phyloP scores from a whole-genome alignment of 2,113 vertebrate genomes.

The Seriola aureovittata region DNA sequence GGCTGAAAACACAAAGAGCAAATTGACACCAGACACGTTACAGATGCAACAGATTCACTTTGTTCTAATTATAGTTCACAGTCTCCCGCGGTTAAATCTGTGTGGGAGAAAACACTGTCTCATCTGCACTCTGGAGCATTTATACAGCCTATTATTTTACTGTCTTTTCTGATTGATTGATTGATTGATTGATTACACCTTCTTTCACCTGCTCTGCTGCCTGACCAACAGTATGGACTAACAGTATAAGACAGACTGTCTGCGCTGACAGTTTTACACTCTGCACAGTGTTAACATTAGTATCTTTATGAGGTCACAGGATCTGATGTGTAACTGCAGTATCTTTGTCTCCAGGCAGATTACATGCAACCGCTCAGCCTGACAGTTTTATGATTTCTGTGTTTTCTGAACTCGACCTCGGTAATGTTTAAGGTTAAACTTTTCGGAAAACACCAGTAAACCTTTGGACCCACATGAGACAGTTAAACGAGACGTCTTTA shows the following conservation, averaged over 20 bases:
- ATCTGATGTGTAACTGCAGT: background rate
- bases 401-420: background rate
- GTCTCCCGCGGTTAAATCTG: background rate
- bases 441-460: slow-evolving; percentile 6
- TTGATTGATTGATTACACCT: background rate
- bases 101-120: background rate
- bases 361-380: background rate
- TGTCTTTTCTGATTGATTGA: too few species aligned
- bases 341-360: background rate
- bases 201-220: background rate
- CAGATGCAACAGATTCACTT: background rate
- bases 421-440: background rate
- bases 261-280: background rate
- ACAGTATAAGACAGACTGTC: too few species aligned
- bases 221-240: too few species aligned
- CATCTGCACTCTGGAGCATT: too few species aligned
- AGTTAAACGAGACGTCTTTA: background rate
- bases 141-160: too few species aligned
- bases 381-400: slow-evolving; percentile 20
- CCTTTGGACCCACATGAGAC: slow-evolving; percentile 7
- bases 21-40: background rate
- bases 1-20: background rate
- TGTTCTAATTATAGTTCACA: background rate
- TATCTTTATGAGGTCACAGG: background rate
- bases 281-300: background rate